phyloP scores from a whole-genome alignment of 2,797 vertebrate species.

The Falco cherrug region DNA sequence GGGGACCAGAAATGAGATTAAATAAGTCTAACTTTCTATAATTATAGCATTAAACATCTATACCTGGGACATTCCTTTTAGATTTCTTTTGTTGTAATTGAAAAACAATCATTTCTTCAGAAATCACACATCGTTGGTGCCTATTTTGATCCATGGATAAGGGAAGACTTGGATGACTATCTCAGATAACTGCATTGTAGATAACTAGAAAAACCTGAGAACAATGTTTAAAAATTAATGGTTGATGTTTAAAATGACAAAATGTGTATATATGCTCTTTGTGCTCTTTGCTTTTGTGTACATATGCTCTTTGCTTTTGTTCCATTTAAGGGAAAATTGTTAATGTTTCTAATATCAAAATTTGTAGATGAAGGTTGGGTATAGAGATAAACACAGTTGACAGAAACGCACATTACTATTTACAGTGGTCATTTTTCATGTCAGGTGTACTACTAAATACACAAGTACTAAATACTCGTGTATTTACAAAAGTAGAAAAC shows the following conservation, averaged over 20 bases:
- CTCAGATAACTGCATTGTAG: background rate
- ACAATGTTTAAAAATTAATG: background rate
- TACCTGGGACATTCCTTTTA: background rate
- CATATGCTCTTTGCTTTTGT: background rate
- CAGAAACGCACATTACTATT: background rate
- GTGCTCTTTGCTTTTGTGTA: background rate
- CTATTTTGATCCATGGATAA: background rate
- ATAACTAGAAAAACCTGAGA: background rate
- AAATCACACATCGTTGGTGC: background rate
- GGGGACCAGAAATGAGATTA: background rate
- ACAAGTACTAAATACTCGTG: no score
- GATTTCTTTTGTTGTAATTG: background rate
- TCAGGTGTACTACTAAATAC: background rate
- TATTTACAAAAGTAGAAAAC: background rate
- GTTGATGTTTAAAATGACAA: background rate
- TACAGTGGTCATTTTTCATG: background rate
- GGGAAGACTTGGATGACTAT: background rate
- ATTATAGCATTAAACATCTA: background rate
- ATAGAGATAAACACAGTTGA: background rate
- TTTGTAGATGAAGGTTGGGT: background rate
- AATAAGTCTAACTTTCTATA: background rate
- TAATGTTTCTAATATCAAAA: background rate
- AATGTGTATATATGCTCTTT: background rate
- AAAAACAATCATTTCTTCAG: background rate
- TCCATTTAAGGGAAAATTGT: background rate